Conservation (phyloP, 2,113 vertebrate genomes). For the Anguilla rostrata region DNA sequence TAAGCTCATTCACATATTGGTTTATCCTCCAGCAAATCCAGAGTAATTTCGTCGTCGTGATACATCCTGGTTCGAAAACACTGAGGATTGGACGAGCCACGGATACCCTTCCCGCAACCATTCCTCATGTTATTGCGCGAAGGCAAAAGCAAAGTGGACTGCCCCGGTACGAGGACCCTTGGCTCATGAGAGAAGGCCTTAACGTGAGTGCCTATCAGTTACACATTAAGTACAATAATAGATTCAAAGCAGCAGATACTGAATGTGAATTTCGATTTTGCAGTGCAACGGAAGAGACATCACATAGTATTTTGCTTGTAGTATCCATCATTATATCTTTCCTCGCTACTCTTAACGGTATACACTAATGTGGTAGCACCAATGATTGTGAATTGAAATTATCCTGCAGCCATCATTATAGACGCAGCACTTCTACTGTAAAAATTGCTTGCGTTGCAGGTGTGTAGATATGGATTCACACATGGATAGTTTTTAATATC, state of each 20-base stretch:
- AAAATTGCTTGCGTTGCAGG: no score
- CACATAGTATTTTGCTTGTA: neutral
- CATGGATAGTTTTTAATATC: neutral
- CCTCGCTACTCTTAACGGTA: no score
- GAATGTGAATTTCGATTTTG: neutral
- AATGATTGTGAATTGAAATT: no score
- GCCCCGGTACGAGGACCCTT: conserved; percentile 77
- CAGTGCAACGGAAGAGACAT: neutral
- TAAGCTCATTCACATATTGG: neutral
- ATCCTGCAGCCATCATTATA: no score
- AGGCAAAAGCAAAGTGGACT: conserved; percentile 87
- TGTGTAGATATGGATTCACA: neutral
- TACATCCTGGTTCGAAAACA: conserved; percentile 87
- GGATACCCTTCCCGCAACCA: conserved; percentile 80
- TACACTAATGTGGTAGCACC: no score
- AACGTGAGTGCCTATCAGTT: conserved; percentile 70
- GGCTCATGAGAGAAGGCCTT: conserved; percentile 87
- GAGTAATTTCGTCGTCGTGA: conserved; percentile 91
- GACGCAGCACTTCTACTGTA: no score
- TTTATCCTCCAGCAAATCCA: conserved; percentile 85
- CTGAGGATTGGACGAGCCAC: conserved; percentile 89
- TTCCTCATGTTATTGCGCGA: conserved; percentile 89
- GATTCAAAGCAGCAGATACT: neutral
- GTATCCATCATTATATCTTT: no score
- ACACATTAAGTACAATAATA: neutral